Conservation (phyloP, 2,888 invertebrate genomes). For the Mythimna albipuncta region DNA sequence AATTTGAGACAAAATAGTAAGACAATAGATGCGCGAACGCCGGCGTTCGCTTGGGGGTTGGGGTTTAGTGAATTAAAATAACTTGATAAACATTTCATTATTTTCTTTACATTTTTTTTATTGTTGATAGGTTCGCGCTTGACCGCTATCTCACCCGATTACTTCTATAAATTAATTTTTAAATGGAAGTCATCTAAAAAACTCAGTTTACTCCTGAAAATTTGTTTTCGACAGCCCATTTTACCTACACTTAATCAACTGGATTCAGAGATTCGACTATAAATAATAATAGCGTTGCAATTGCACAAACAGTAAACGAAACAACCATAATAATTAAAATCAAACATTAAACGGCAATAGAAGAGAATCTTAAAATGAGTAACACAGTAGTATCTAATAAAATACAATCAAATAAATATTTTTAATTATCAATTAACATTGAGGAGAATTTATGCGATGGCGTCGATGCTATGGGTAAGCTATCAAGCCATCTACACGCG, state of each 20-base stretch:
- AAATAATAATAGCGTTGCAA: slow-evolving; percentile 18
- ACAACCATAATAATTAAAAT: slow-evolving; percentile 9
- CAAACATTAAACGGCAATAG: slow-evolving; percentile 23
- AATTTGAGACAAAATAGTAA: too few relatives aligned
- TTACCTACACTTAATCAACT: background rate
- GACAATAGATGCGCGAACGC: too few relatives aligned
- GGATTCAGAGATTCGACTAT: too few relatives aligned
- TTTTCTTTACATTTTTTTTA: background rate
- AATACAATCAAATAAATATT: slow-evolving; percentile 62
- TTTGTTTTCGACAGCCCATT: too few relatives aligned
- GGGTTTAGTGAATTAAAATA: too few relatives aligned
- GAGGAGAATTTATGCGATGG: slow-evolving; percentile 44
- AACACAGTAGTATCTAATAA: slow-evolving; percentile 45
- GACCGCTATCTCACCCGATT: too few relatives aligned
- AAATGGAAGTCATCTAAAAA: background rate
- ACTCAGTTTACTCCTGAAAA: too few relatives aligned
- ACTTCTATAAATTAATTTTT: too few relatives aligned
- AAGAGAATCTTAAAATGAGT: slow-evolving; percentile 30
- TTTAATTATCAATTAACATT: slow-evolving; percentile 67
- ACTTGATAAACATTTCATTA: background rate
- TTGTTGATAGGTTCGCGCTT: too few relatives aligned
- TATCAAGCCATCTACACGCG: slow-evolving; percentile 71
- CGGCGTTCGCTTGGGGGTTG: too few relatives aligned
- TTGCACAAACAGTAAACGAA: slow-evolving; percentile 4
- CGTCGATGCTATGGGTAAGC: slow-evolving; percentile 42